phyloP scores from a whole-genome alignment of 2,888 invertebrate genomes.

The Ashinkailepas kermadecensis region DNA sequence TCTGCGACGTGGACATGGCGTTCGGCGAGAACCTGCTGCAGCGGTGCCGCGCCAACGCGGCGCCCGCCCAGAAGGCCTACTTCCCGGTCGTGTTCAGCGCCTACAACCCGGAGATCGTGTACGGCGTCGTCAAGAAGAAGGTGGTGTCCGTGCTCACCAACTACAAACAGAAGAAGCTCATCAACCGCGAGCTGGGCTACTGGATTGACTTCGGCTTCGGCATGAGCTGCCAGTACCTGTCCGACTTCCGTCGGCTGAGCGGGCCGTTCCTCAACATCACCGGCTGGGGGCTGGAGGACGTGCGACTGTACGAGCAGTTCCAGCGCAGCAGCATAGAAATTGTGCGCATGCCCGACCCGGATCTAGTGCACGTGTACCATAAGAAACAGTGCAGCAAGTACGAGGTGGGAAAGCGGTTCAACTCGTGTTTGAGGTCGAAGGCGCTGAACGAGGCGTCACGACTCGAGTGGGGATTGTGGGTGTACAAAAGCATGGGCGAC shows the following conservation, averaged over 20 bases:
- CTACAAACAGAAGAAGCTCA: constrained; percentile 37
- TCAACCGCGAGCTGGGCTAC: constrained; percentile 68
- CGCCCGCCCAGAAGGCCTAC: constrained; percentile 54
- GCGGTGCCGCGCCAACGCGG: constrained; percentile 48
- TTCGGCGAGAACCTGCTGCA: constrained; percentile 65
- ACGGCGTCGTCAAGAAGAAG: background rate
- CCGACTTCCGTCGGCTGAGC: constrained; percentile 53
- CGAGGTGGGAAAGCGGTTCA: constrained; percentile 62
- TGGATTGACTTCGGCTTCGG: constrained; percentile 76
- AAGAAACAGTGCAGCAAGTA: background rate
- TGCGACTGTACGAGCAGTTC: constrained; percentile 54
- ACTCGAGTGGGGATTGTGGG: constrained; percentile 62
- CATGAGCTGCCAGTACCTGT: constrained; percentile 71
- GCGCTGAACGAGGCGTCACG: constrained; percentile 67
- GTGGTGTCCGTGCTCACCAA: background rate
- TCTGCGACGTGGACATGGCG: constrained; percentile 72
- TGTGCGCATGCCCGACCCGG: constrained; percentile 13
- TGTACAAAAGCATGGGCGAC: constrained; percentile 10
- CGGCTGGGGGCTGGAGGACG: constrained; percentile 73
- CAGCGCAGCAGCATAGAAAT: background rate
- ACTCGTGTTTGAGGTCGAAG: constrained; percentile 63
- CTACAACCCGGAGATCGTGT: constrained; percentile 66
- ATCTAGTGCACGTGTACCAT: constrained; percentile 18
- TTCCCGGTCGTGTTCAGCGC: constrained; percentile 72
- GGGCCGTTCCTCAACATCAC: constrained; percentile 50